Evolutionary conservation across 2,888 invertebrate genomes (phyloP).

Genomic region (Conomelus anceps): DNA sequence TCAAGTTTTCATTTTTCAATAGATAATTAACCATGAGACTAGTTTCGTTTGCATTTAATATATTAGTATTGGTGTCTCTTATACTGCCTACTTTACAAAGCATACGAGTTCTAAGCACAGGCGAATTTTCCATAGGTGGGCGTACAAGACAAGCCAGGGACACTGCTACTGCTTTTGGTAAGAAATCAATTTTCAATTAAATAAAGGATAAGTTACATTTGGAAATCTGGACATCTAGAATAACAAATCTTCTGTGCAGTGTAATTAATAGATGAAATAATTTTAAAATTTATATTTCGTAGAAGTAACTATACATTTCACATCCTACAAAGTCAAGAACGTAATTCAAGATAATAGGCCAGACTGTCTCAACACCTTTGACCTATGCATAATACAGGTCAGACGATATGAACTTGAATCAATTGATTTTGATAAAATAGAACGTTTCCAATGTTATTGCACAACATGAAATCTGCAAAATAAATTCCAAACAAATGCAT

Average conservation of each 20-base stretch:
- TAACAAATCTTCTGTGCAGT: too few species aligned
- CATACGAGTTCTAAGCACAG: neutral
- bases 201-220: too few species aligned
- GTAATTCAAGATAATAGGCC: neutral
- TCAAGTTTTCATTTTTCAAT: neutral
- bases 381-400: neutral
- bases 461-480: neutral
- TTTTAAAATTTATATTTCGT: too few species aligned
- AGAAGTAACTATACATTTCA: too few species aligned
- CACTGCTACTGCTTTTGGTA: neutral
- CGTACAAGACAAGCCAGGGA: neutral
- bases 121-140: neutral
- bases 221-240: too few species aligned
- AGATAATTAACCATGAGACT: neutral
- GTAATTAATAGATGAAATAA: too few species aligned
- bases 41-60: neutral
- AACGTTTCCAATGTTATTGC: neutral
- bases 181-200: neutral
- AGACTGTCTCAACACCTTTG: neutral
- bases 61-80: neutral
- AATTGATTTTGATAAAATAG: neutral
- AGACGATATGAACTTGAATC: neutral
- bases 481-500: neutral
- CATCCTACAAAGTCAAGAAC: neutral
- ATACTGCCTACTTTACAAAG: neutral